A percentile compares a stretch with the other conserved stretches of the same genome.
Conservation (phyloP, 2,113 vertebrate genomes). For the Hippopotamus amphibius region DNA sequence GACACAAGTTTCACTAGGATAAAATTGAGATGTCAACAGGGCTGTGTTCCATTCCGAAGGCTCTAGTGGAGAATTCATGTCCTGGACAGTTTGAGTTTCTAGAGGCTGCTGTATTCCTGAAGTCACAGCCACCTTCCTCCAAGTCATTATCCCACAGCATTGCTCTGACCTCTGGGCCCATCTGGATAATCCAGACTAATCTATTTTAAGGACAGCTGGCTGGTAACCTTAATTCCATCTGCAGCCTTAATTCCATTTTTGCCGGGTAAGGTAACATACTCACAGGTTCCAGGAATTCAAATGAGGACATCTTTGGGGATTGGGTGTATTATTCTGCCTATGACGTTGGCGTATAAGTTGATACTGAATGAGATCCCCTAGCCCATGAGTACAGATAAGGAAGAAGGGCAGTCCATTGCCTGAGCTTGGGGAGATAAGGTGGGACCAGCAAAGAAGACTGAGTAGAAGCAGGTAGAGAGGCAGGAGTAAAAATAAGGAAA, state of each 20-base stretch:
- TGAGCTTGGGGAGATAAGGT: neutral
- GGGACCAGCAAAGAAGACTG: neutral
- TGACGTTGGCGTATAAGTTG: neutral
- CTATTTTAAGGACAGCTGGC: neutral
- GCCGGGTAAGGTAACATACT: neutral
- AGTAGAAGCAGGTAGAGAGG: neutral
- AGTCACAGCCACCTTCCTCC: neutral
- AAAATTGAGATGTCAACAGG: neutral
- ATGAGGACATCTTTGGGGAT: neutral
- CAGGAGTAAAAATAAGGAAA: neutral
- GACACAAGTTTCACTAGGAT: neutral
- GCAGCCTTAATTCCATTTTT: neutral
- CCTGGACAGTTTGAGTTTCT: neutral
- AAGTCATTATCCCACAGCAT: neutral
- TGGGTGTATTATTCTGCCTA: neutral
- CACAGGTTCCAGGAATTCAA: neutral
- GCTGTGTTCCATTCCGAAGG: neutral
- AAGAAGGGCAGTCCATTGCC: neutral
- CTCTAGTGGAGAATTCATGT: neutral
- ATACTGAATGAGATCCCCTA: neutral
- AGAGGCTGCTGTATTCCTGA: neutral
- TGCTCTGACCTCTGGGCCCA: neutral
- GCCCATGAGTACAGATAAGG: neutral
- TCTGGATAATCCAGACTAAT: neutral
- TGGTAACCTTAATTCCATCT: neutral